Conservation (phyloP, 2,888 invertebrate genomes). For the Frankliniella fusca region DNA sequence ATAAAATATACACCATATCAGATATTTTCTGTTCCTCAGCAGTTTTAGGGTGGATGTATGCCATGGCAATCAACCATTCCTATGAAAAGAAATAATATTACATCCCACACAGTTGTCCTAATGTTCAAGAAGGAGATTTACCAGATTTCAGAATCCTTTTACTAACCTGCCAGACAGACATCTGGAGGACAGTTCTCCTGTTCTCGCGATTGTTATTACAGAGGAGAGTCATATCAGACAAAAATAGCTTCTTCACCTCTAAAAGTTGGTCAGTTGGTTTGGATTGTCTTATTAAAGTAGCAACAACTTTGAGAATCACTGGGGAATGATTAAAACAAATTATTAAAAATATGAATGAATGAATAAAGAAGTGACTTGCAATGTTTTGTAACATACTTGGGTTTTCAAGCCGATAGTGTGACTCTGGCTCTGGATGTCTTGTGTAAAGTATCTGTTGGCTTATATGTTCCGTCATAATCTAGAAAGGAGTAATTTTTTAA, state of each 20-base stretch:
- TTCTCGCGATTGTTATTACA: constrained; percentile 98
- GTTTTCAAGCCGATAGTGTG: constrained; percentile 90
- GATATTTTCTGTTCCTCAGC: constrained; percentile 94
- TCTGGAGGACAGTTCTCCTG: constrained; percentile 92
- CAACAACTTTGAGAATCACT: constrained; percentile 99
- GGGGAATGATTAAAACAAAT: constrained; percentile 39
- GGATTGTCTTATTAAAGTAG: constrained; percentile 92
- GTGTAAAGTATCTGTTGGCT: constrained; percentile 91
- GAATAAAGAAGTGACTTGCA: constrained; percentile 32
- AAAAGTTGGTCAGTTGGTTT: constrained; percentile 86
- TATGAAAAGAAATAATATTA: constrained; percentile 43
- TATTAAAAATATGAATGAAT: constrained; percentile 33
- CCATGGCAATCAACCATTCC: constrained; percentile 98
- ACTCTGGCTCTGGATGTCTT: constrained; percentile 92
- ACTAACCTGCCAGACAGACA: constrained; percentile 93
- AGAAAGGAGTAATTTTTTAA: constrained; percentile 38
- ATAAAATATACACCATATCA: constrained; percentile 96
- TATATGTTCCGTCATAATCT: constrained; percentile 94
- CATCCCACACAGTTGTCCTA: background rate
- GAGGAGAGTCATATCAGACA: constrained; percentile 96
- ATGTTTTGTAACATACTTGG: constrained; percentile 68
- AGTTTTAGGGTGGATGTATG: constrained; percentile 94
- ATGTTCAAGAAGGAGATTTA: background rate
- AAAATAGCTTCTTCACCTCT: constrained; percentile 92
- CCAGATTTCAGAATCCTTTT: background rate